Conservation (phyloP, 2,888 invertebrate genomes). For the Pterobdella sp. region DNA sequence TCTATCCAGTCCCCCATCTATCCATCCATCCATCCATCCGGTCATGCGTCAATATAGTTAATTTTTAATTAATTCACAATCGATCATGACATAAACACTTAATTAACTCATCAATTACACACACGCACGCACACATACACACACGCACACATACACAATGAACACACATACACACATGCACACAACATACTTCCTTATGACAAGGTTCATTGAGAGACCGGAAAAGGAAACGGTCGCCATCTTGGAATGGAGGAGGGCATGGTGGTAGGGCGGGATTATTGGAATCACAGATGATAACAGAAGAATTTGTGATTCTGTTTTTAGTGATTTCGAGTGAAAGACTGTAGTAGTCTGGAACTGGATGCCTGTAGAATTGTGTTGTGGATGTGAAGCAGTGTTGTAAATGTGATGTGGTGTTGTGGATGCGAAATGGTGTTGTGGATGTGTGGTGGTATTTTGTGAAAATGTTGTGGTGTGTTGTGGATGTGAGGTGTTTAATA, state of each 20-base stretch:
- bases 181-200: constrained; percentile 40
- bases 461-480: background rate
- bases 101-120: background rate
- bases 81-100: background rate
- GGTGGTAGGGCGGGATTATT: constrained; percentile 39
- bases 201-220: constrained; percentile 43
- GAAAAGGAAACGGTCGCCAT: constrained; percentile 43
- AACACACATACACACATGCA: background rate
- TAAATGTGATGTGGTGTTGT: background rate
- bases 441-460: background rate
- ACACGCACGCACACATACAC: constrained; percentile 1
- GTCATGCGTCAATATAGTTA: background rate
- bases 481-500: background rate
- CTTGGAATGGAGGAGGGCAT: constrained; percentile 43
- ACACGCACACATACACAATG: background rate
- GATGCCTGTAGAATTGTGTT: constrained; percentile 40
- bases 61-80: background rate
- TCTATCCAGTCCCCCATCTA: background rate
- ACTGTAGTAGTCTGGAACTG: constrained; percentile 47
- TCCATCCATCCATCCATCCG: background rate
- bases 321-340: constrained; percentile 43
- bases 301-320: constrained; percentile 43
- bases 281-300: constrained; percentile 44
- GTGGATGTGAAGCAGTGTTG: background rate
- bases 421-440: background rate